Percentiles rank a stretch among this genome's conserved stretches.
phyloP scores from a whole-genome alignment of 2,888 invertebrate genomes.

The Epinotia ramella region DNA sequence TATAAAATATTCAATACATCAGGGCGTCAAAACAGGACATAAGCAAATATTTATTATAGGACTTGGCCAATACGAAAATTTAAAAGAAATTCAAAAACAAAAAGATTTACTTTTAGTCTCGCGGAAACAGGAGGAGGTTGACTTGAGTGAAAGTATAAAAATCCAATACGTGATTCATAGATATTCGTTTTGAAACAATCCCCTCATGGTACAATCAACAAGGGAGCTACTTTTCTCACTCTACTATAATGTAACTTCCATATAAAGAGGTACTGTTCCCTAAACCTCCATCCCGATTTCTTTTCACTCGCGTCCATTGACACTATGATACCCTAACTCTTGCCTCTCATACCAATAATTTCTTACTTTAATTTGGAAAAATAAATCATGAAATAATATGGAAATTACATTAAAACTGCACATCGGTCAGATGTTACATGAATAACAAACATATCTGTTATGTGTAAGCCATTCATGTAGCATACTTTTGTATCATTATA shows the following conservation, averaged over 20 bases:
- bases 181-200: conserved; percentile 60
- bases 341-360: conserved; percentile 44
- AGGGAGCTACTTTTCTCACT: conserved; percentile 40
- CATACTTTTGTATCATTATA: conserved; percentile 18
- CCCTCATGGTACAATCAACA: conserved; percentile 73
- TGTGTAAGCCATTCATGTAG: conserved; percentile 30
- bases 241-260: conserved; percentile 72
- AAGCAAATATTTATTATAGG: conserved; percentile 54
- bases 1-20: conserved; percentile 63
- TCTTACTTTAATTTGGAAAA: conserved; percentile 24
- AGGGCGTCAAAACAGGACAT: conserved; percentile 75
- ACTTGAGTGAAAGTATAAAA: conserved; percentile 66
- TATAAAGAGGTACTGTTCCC: conserved; percentile 54
- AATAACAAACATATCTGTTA: conserved; percentile 13
- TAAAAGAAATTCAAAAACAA: conserved; percentile 55
- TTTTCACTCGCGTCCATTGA: conserved; percentile 13
- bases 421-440: conserved; percentile 36
- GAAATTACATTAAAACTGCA: conserved; percentile 68
- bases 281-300: conserved; percentile 56
- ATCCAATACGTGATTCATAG: conserved; percentile 53
- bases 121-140: conserved; percentile 84
- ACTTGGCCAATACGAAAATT: conserved; percentile 49
- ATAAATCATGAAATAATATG: conserved; percentile 57
- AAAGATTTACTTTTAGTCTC: conserved; percentile 59
- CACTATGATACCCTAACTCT: conserved; percentile 28